These are phyloP conservation scores for Carettochelys insculpta DNA, from an alignment of 2,113 vertebrate genomes.

Conservation along the genomic window DNA sequence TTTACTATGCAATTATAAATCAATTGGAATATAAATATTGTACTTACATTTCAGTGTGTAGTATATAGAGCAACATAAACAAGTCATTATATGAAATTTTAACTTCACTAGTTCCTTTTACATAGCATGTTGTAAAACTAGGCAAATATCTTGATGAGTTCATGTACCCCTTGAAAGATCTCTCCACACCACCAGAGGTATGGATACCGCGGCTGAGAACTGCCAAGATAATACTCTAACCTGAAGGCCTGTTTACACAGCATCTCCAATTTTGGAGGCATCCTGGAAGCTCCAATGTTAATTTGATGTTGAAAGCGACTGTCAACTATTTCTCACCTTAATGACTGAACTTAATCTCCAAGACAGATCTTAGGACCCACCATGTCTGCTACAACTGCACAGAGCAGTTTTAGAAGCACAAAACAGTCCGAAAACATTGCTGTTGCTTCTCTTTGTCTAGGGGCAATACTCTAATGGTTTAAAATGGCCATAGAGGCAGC, in stretches of 20 bases:
- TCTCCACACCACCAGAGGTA: too few relatives aligned
- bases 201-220: too few relatives aligned
- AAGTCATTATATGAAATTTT: too few relatives aligned
- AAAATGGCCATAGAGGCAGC: not conserved
- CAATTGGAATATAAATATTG: too few relatives aligned
- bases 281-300: not conserved
- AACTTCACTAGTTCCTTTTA: too few relatives aligned
- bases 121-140: too few relatives aligned
- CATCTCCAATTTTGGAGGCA: not conserved
- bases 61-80: too few relatives aligned
- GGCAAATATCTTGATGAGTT: too few relatives aligned
- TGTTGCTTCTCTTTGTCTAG: not conserved
- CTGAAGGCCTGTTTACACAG: not conserved
- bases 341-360: not conserved
- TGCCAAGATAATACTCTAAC: too few relatives aligned
- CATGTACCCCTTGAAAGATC: too few relatives aligned
- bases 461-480: not conserved
- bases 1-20: too few relatives aligned
- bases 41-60: too few relatives aligned
- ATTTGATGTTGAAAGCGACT: not conserved
- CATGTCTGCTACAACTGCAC: not conserved
- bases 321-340: not conserved
- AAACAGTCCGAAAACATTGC: not conserved
- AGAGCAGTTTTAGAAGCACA: not conserved
- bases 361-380: not conserved